Evolutionary conservation across 1,140 invertebrate genomes (phyloP).

Genomic region (Tetramorium alpestre): DNA sequence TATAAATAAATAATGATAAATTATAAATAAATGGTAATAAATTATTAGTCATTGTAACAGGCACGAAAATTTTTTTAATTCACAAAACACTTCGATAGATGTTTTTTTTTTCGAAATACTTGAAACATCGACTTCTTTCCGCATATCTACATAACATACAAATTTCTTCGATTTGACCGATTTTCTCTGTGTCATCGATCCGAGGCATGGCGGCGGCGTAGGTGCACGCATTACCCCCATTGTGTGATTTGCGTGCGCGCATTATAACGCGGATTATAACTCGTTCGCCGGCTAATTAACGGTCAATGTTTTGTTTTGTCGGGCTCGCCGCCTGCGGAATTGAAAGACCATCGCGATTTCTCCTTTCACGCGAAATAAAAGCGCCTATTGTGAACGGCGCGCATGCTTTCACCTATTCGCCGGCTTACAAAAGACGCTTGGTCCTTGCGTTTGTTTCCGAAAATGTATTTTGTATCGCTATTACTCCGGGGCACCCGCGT

Average conservation of each 20-base stretch:
- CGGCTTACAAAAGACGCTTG: background rate
- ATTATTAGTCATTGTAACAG: background rate
- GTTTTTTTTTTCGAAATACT: background rate
- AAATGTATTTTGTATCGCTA: constrained; percentile 6
- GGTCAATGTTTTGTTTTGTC: constrained; percentile 26
- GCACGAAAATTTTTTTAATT: background rate
- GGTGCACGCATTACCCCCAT: constrained; percentile 21
- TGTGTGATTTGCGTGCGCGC: constrained; percentile 12
- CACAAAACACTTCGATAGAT: background rate
- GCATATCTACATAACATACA: background rate
- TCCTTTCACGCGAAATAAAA: constrained; percentile 29
- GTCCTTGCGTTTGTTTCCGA: background rate
- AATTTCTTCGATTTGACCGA: background rate
- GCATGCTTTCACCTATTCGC: constrained; percentile 7
- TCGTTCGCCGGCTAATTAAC: constrained; percentile 56
- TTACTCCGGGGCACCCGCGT: background rate
- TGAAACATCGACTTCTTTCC: background rate
- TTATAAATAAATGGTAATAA: background rate
- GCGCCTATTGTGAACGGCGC: background rate
- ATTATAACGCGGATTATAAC: constrained; percentile 24
- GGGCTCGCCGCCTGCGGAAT: background rate
- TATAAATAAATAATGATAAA: no score
- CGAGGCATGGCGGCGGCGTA: background rate
- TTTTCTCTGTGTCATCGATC: constrained; percentile 26
- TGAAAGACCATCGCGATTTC: constrained; percentile 32